Conservation (phyloP, 2,113 vertebrate species). For the human region GRCh38 chr22:49231501-49232000, state of each 20-base stretch:
- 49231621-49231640: background rate
- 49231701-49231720: accelerated
- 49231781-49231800: accelerated
- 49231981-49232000: accelerated
- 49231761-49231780: background rate
- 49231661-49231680: background rate
- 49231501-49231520: accelerated
- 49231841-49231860: accelerated
- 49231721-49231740: accelerated
- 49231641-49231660: accelerated
- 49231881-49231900: accelerated
- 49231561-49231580: accelerated
- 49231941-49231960: accelerated
- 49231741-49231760: accelerated
- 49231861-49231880: background rate
- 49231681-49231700: accelerated
- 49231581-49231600: background rate
- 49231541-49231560: accelerated
- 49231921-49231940: accelerated
- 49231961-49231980: accelerated
- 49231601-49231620: accelerated
- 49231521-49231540: accelerated
- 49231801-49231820: accelerated
- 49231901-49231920: accelerated
- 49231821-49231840: background rate